Conservation (phyloP, 2,113 vertebrate species). For the Silurus glanis region DNA sequence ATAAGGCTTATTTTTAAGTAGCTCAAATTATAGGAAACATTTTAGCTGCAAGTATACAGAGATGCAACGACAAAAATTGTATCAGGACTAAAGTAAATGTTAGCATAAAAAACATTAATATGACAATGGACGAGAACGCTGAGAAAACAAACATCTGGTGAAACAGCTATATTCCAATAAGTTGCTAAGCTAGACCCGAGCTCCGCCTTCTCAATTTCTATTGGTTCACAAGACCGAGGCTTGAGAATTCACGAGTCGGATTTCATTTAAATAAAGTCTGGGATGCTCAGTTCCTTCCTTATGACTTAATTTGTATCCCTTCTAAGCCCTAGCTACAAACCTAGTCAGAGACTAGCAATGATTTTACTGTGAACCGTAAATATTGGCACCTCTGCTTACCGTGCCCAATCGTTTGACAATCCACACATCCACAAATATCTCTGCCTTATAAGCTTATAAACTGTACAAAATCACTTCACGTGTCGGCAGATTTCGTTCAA, state of each 20-base stretch:
- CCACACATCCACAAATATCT: background rate
- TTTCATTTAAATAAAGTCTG: slow-evolving; percentile 4
- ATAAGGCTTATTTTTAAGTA: background rate
- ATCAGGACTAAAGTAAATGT: no score
- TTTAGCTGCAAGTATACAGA: background rate
- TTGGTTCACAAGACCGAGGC: background rate
- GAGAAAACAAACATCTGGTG: background rate
- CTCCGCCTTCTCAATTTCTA: background rate
- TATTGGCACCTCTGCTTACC: background rate
- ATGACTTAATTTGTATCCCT: background rate
- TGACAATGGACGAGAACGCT: background rate
- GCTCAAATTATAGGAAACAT: background rate
- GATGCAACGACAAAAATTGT: background rate
- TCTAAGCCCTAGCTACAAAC: background rate
- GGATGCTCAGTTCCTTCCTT: background rate
- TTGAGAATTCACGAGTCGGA: background rate
- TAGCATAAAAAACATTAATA: no score
- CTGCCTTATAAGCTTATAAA: slow-evolving; percentile 9
- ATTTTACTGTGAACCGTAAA: background rate
- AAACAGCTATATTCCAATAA: background rate
- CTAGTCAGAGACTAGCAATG: background rate
- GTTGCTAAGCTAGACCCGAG: background rate
- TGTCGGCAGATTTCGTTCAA: slow-evolving; percentile 18
- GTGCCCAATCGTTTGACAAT: slow-evolving; percentile 1
- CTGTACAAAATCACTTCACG: slow-evolving; percentile 34